These are phyloP conservation scores for Epinephelus awoara DNA, from an alignment of 2,797 vertebrate genomes.

Conservation along the genomic window DNA sequence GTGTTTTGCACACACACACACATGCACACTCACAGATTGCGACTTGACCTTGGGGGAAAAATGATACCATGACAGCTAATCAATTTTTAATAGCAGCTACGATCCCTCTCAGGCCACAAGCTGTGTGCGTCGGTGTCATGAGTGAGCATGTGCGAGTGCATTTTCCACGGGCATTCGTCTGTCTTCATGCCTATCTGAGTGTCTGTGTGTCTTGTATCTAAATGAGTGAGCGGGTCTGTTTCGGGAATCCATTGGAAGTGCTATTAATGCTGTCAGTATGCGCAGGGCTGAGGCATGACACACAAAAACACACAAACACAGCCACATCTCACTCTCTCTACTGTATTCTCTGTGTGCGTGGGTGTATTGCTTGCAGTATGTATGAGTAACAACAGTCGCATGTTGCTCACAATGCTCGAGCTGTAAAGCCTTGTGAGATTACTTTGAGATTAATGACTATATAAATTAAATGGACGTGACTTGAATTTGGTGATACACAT, in stretches of 20 bases:
- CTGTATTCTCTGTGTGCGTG: not conserved
- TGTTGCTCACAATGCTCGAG: not conserved
- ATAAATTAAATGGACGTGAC: slow-evolving; percentile 16
- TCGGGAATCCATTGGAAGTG: slow-evolving; percentile 62
- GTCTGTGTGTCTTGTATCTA: slow-evolving; percentile 65
- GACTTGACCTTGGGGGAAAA: slow-evolving; percentile 82
- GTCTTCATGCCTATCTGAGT: slow-evolving; percentile 49
- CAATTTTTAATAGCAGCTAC: slow-evolving; percentile 85
- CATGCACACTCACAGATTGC: slow-evolving; percentile 54
- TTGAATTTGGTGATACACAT: slow-evolving; percentile 22
- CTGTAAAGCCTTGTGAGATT: not conserved
- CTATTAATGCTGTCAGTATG: slow-evolving; percentile 74
- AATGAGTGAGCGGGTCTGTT: slow-evolving; percentile 68
- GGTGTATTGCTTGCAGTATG: slow-evolving; percentile 4
- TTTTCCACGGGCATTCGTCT: slow-evolving; percentile 58
- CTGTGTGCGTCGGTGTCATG: slow-evolving; percentile 60
- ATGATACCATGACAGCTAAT: slow-evolving; percentile 82
- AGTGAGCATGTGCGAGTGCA: slow-evolving; percentile 46
- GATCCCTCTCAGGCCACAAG: slow-evolving; percentile 71
- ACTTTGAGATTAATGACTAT: not conserved
- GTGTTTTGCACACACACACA: slow-evolving; percentile 52
- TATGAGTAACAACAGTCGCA: not conserved
- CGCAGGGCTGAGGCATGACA: slow-evolving; percentile 31
- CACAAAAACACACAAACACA: slow-evolving; percentile 7
- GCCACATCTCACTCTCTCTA: not conserved